Conservation (phyloP, 2,797 vertebrate genomes). For the Silurus aristotelis region DNA sequence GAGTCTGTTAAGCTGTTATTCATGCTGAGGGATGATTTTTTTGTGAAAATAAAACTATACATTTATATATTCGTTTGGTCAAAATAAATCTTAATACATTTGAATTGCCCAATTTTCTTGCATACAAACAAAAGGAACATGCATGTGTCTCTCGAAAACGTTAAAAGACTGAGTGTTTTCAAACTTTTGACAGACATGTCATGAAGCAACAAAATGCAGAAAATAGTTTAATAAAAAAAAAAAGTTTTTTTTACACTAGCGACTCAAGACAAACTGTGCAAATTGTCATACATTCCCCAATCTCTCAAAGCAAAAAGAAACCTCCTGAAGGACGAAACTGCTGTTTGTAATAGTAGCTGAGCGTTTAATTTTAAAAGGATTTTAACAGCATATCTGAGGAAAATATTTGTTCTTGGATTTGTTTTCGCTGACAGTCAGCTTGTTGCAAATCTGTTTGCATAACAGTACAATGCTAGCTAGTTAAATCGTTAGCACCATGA, state of each 20-base stretch:
- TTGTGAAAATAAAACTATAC: too few relatives aligned
- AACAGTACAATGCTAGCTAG: not conserved
- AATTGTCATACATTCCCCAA: not conserved
- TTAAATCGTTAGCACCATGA: not conserved
- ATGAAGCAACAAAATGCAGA: not conserved
- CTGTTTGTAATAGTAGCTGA: not conserved
- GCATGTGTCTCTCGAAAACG: too few relatives aligned
- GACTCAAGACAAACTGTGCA: not conserved
- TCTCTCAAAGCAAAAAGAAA: not conserved
- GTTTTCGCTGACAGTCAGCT: not conserved
- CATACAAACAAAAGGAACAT: too few relatives aligned
- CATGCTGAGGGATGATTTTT: too few relatives aligned
- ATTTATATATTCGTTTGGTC: too few relatives aligned
- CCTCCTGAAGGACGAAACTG: not conserved
- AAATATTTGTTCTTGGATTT: not conserved
- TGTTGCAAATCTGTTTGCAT: not conserved
- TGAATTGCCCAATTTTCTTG: too few relatives aligned
- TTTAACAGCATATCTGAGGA: not conserved
- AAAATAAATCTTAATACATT: too few relatives aligned
- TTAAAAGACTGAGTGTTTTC: not conserved
- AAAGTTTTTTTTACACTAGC: not conserved
- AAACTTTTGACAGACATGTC: not conserved
- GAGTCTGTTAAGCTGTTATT: too few relatives aligned
- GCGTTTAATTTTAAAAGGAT: not conserved
- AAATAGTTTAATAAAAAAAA: too few relatives aligned